phyloP scores from a whole-genome alignment of 2,888 invertebrate genomes.

The Epsilonema sp. region DNA sequence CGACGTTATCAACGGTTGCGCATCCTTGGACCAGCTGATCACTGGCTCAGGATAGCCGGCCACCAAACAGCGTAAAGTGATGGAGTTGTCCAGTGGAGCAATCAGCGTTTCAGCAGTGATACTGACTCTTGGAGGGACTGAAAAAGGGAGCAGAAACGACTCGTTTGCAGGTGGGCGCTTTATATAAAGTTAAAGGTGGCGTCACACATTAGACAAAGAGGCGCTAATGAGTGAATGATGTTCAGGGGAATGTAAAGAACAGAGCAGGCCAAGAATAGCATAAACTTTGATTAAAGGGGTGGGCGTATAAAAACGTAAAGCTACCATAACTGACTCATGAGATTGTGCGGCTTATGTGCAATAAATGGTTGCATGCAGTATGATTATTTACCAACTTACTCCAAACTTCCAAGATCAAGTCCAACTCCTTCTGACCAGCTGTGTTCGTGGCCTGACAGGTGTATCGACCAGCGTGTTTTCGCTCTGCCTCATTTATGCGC shows the following conservation, averaged over 20 bases:
- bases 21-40: slow-evolving; percentile 35
- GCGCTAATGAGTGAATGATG: too few relatives aligned
- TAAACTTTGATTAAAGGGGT: too few relatives aligned
- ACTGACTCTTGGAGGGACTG: slow-evolving; percentile 18
- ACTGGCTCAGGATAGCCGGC: slow-evolving; percentile 31
- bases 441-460: slow-evolving; percentile 33
- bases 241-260: too few relatives aligned
- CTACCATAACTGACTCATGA: too few relatives aligned
- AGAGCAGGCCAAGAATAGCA: too few relatives aligned
- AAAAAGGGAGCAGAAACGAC: too few relatives aligned
- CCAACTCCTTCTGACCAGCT: slow-evolving; percentile 28
- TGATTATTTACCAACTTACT: slow-evolving; percentile 16
- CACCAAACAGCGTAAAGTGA: slow-evolving; percentile 31
- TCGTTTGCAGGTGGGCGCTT: too few relatives aligned
- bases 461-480: slow-evolving; percentile 30
- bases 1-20: slow-evolving; percentile 33
- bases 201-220: background rate
- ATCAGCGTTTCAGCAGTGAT: slow-evolving; percentile 18
- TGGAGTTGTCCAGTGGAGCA: slow-evolving; percentile 24
- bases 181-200: background rate
- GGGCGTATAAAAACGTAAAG: too few relatives aligned
- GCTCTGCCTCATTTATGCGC: slow-evolving; percentile 13
- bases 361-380: too few relatives aligned
- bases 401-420: slow-evolving; percentile 21
- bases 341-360: too few relatives aligned